Evolutionary conservation across 1,140 invertebrate species (phyloP).

Genomic region (Ctenoplectra terminalis): DNA sequence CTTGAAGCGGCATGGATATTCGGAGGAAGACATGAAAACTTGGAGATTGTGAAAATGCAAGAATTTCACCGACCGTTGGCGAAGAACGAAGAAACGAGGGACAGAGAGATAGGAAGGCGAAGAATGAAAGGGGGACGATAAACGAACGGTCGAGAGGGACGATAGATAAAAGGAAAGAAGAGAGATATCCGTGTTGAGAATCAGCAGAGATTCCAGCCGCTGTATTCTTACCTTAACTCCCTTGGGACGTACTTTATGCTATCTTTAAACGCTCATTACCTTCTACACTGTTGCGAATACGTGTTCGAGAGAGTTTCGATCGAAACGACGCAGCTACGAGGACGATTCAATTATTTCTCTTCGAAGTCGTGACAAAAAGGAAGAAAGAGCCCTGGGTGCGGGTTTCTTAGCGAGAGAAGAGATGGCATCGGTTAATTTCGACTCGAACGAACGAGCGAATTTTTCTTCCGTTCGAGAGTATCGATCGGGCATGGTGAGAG

Average conservation of each 20-base stretch:
- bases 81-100: slow-evolving; percentile 6
- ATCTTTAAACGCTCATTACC: slow-evolving; percentile 45
- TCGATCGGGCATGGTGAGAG: not conserved
- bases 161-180: slow-evolving; percentile 26
- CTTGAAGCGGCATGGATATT: slow-evolving; percentile 71
- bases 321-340: not conserved
- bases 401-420: not conserved
- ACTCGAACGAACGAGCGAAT: not conserved
- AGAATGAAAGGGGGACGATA: not conserved
- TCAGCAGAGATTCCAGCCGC: slow-evolving; percentile 15
- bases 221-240: slow-evolving; percentile 34
- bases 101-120: not conserved
- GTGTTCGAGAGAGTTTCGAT: not conserved
- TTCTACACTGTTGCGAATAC: slow-evolving; percentile 18
- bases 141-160: not conserved
- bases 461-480: not conserved
- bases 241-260: slow-evolving; percentile 29
- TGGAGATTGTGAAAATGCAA: slow-evolving; percentile 79
- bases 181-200: not conserved
- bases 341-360: slow-evolving; percentile 39
- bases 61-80: slow-evolving; percentile 67
- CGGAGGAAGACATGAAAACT: slow-evolving; percentile 79
- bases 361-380: not conserved
- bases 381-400: no score
- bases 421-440: slow-evolving; percentile 20